Conservation (phyloP, 2,888 invertebrate species). For the Orthosia gracilis region DNA sequence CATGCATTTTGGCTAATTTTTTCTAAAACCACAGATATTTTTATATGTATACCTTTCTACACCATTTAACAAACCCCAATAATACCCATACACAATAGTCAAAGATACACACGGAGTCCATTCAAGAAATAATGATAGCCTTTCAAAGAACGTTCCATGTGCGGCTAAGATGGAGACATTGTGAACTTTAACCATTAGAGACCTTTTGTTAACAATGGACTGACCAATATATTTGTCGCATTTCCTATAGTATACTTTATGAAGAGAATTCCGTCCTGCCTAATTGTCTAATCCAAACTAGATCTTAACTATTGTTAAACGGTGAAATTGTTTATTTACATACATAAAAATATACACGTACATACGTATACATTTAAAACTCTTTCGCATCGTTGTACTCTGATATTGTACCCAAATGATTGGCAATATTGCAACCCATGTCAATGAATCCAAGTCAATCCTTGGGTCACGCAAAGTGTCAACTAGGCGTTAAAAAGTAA, state of each 20-base stretch:
- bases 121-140: conserved; percentile 15
- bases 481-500: no score
- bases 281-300: no score
- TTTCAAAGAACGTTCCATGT: conserved; percentile 7
- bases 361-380: no score
- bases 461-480: no score
- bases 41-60: background rate
- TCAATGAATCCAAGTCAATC: no score
- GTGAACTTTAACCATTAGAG: conserved; percentile 25
- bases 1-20: background rate
- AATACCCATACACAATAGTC: conserved; percentile 2
- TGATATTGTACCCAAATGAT: no score
- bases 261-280: background rate
- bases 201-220: conserved; percentile 6
- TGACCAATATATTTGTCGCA: conserved; percentile 7
- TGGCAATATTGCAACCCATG: no score
- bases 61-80: background rate
- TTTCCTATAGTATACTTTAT: background rate
- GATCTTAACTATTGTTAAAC: no score
- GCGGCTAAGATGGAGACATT: conserved; percentile 21
- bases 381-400: no score
- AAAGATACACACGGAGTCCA: background rate
- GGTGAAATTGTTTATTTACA: no score
- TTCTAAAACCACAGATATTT: background rate
- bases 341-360: no score